Conservation (phyloP, 2,113 vertebrate genomes). For the Paradoxurus hermaphroditus region DNA sequence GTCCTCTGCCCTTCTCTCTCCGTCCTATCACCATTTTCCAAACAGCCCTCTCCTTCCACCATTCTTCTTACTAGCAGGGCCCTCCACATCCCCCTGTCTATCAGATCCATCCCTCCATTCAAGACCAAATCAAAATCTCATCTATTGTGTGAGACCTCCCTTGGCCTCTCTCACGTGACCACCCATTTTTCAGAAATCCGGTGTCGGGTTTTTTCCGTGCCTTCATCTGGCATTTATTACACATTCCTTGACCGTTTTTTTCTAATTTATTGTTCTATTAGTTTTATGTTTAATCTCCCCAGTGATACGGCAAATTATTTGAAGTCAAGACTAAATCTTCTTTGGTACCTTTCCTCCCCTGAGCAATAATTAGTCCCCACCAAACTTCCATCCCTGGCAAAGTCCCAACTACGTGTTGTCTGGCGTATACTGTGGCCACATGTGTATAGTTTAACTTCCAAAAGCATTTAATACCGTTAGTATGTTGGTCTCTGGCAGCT, state of each 20-base stretch:
- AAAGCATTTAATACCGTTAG: constrained; percentile 51
- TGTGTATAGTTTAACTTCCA: constrained; percentile 52
- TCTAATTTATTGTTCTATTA: not conserved
- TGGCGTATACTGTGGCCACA: constrained; percentile 21
- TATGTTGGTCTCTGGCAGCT: constrained; percentile 54
- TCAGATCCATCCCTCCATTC: not conserved
- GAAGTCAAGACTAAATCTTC: not conserved
- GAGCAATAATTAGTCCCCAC: not conserved
- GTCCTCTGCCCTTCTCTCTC: not conserved
- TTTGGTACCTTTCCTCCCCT: not conserved
- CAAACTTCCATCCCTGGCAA: not conserved
- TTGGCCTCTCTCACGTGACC: not conserved
- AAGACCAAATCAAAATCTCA: not conserved
- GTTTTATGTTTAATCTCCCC: not conserved
- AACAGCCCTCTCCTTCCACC: not conserved
- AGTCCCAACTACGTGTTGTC: not conserved
- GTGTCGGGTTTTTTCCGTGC: not conserved
- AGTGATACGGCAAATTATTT: not conserved
- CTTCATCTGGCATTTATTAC: not conserved
- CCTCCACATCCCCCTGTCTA: not conserved
- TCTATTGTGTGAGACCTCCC: not conserved
- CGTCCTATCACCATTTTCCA: not conserved
- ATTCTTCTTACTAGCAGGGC: not conserved
- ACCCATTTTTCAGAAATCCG: not conserved
- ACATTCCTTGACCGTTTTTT: not conserved